Percentiles rank a stretch among this genome's conserved stretches.
Evolutionary conservation across 1,140 invertebrate genomes (phyloP).

Genomic region (Amyelois transitella): DNA sequence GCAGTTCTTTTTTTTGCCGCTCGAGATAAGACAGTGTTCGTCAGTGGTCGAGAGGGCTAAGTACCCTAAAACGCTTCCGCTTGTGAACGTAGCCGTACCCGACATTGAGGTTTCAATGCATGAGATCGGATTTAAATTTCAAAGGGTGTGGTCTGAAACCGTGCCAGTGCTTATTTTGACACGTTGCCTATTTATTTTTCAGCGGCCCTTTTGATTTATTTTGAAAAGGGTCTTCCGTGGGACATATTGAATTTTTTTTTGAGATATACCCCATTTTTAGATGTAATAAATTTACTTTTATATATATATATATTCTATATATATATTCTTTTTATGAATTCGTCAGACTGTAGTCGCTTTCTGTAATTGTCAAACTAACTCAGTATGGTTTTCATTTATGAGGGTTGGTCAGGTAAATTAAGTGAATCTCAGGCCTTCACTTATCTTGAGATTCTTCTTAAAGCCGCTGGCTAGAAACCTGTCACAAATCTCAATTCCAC

Average conservation of each 20-base stretch:
- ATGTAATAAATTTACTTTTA: neutral
- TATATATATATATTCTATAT: no score
- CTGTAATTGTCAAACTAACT: no score
- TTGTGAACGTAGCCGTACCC: neutral
- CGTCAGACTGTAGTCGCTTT: no score
- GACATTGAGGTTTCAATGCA: conserved; percentile 13
- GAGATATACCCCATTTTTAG: neutral
- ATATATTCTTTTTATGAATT: no score
- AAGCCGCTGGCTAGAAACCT: no score
- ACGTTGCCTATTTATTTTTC: conserved; percentile 6
- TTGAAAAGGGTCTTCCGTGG: neutral
- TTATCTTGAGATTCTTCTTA: no score
- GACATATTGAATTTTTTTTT: no score
- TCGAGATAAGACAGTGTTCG: no score
- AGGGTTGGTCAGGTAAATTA: no score
- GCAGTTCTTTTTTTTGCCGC: neutral
- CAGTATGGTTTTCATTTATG: no score
- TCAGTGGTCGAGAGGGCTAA: neutral
- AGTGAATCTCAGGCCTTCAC: no score
- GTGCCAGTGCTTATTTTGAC: conserved; percentile 4
- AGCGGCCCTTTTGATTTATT: neutral
- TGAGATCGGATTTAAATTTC: conserved; percentile 44
- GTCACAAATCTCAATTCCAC: no score
- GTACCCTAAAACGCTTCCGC: neutral
- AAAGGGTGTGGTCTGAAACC: conserved; percentile 22